Evolutionary conservation across 2,797 vertebrate species (phyloP), one percentile per base, ranked within the genome.

Genomic region (Sphaeramia orbicularis): DNA sequence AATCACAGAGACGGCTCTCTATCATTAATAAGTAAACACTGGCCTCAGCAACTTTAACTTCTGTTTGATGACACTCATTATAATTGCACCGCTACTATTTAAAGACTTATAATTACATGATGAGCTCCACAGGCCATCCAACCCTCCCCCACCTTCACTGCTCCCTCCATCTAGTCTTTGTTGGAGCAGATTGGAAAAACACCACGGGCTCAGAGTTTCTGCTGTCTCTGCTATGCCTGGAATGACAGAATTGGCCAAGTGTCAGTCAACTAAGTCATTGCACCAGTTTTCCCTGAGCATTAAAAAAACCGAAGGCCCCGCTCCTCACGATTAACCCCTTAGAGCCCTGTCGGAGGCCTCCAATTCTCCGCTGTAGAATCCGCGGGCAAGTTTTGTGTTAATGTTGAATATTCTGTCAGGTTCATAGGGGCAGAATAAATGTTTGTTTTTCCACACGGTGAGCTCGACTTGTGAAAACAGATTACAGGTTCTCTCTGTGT

Each of bases 171-270:
- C 58, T 57, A 4, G 14, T 54, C 77, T 66, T 57, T 52, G 53
- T 57, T 45, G 40, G 15, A 38, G 27, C 56, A 63, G 32, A 58
- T 57, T 72, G 69, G 60, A 71, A 75, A 80, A 86, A 70, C 83
- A 76, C 18, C 42, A 24, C 49, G 11, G 30, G 44, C 58, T 58
- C 36, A 45, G 13, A 18, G 18, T 40, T 37, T 41, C 50, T 50
- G 66, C 49, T 27, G 54, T 35, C 74, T 74, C 58, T 78, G 74
- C 64, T 76, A 86, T 86, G 76, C 61, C 45, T 27, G 62, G 81
- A 89, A 88, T 89, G 80, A 86, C 65, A 86, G 81, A 86, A 83
- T 79, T 74, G 30, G 53, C 59, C 1, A 16, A 13, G 53, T 80
- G 84, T 85, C 86, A 85, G 59, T 87, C 65, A 79, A 11, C 54